Conservation (phyloP, 2,888 invertebrate genomes). For the Perithous albicinctus region DNA sequence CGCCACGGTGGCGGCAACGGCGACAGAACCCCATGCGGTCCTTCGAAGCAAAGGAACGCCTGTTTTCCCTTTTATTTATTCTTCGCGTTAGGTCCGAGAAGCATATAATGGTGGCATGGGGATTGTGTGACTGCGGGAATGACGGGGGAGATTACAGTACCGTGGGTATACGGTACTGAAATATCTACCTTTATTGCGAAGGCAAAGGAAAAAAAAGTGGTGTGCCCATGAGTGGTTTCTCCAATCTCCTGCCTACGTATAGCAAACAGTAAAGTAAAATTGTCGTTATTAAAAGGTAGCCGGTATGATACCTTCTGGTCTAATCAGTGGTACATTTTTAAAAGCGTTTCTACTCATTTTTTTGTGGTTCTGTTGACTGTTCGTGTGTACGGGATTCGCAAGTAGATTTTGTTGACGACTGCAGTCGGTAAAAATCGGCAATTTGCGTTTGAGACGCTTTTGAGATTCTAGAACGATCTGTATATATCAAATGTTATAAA, state of each 20-base stretch:
- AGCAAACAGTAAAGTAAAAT: too few species aligned
- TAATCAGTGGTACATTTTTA: too few species aligned
- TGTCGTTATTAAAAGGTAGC: too few species aligned
- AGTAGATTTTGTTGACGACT: too few species aligned
- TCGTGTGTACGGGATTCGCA: too few species aligned
- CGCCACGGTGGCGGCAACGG: background rate
- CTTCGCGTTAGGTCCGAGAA: background rate
- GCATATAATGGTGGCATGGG: too few species aligned
- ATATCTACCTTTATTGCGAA: background rate
- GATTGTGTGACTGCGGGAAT: background rate
- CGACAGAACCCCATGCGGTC: slow-evolving; percentile 5
- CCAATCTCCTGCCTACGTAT: background rate
- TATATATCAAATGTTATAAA: background rate
- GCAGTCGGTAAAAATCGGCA: too few species aligned
- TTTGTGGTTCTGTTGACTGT: too few species aligned
- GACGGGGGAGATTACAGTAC: background rate
- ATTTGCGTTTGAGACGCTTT: background rate
- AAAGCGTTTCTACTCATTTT: too few species aligned
- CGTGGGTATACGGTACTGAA: background rate
- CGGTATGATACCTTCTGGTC: too few species aligned
- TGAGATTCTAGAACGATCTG: slow-evolving; percentile 2
- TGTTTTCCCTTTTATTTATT: slow-evolving; percentile 14
- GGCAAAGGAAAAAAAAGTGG: slow-evolving; percentile 18
- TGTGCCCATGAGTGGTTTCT: slow-evolving; percentile 6
- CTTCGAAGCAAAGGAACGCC: background rate